These are phyloP conservation scores for Megathymus violae DNA, from an alignment of 1,140 invertebrate genomes.

Conservation along the genomic window DNA sequence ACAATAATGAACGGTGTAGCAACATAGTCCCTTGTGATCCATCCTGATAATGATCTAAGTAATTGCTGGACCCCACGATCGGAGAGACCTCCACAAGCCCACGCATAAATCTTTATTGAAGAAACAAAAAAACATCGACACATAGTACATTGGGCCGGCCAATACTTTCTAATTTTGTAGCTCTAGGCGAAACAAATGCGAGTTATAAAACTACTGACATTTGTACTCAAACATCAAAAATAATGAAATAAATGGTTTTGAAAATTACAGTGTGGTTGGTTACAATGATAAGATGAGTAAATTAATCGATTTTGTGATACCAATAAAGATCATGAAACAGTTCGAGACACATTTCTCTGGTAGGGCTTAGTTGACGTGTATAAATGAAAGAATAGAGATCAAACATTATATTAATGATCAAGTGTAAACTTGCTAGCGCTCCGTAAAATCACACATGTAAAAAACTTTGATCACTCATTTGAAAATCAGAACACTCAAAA, in stretches of 20 bases:
- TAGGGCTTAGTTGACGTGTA: not conserved
- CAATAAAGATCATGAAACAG: not conserved
- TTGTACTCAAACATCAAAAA: not conserved
- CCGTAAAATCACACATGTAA: conserved; percentile 48
- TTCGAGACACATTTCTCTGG: not conserved
- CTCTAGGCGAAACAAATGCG: conserved; percentile 72
- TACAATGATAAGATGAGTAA: not conserved
- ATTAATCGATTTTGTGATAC: not conserved
- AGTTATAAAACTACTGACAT: conserved; percentile 64
- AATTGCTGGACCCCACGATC: conserved; percentile 57
- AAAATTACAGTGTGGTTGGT: not conserved
- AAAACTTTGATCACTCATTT: no score
- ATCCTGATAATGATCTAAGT: conserved; percentile 62
- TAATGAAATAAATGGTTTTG: not conserved
- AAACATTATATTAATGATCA: conserved; percentile 38
- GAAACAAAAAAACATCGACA: conserved; percentile 58
- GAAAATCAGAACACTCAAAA: conserved; percentile 56
- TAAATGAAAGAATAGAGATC: conserved; percentile 1
- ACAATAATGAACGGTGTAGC: conserved; percentile 39
- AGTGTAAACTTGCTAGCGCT: conserved; percentile 34
- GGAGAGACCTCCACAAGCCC: conserved; percentile 50
- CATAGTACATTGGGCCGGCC: conserved; percentile 48
- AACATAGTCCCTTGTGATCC: conserved; percentile 43
- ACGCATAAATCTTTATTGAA: conserved; percentile 75
- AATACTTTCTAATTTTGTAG: conserved; percentile 79